Evolutionary conservation across 2,113 vertebrate genomes (phyloP), one percentile per base, ranked within the genome.

Genomic region (Catagonus wagneri): DNA sequence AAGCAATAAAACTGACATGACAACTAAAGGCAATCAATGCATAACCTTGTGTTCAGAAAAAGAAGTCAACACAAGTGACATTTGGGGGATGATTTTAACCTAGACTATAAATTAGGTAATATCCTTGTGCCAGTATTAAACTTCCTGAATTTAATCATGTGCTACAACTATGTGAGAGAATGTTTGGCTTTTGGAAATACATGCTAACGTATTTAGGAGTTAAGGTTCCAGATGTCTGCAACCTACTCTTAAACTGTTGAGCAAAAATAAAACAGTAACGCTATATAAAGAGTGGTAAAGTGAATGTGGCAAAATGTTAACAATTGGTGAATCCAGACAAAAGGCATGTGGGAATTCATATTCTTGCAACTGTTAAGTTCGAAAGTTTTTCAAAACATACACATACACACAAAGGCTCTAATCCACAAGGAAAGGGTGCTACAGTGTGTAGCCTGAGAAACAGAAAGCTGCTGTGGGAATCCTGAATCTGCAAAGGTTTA

Each of bases 131-230:
- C 39, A 83, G 39, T 71, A 16, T 76, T 68, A 89, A 60, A 61
- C 11, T 76, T 95, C 11, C 50, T 84, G 66, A 79, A 71, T 89
- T 93, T 80, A 90, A 71, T 88, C n/a, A 60, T 83, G 27, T 32
- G 56, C 52, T 68, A 74, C n/a, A 27, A 83, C n/a, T 88, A 83
- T 15, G 32, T 65, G 79, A 69, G 36, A 83, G 58, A 78, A 90
- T 69, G n/a, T 65, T 75, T 83, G 44, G 39, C 86, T 95, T 93
- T 50, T 65, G 75, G 50, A 93, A 54, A 76, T 66, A 50, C 56
- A 83, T 8, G 27, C 9, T 74, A 83, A 79, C 9, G 2, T 78
- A 81, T 58, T 68, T 69, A 83, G 68, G 54, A 63, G 17, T 87
- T 36, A 81, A 65, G 27, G n/a, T 66, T 22, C 11, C 83, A 65